Conservation (phyloP, 2,888 invertebrate genomes). For the Acanthosepion esculentum region DNA sequence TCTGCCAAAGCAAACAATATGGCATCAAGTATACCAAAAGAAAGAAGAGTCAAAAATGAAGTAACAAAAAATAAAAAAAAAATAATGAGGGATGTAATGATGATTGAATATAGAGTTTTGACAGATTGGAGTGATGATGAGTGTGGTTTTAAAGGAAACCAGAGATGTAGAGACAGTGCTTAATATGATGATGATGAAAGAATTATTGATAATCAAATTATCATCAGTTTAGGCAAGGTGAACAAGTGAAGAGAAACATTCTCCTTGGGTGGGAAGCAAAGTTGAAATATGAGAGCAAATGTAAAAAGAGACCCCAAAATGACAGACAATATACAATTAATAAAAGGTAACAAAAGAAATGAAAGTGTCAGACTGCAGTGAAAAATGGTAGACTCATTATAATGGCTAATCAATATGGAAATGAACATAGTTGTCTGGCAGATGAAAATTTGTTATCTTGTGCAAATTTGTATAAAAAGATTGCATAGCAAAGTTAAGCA, state of each 20-base stretch:
- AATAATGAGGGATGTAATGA: neutral
- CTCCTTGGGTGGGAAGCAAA: neutral
- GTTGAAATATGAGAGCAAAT: constrained; percentile 3
- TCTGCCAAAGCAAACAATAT: neutral
- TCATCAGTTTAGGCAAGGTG: neutral
- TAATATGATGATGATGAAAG: neutral
- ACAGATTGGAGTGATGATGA: neutral
- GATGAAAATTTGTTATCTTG: neutral
- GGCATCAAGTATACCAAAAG: neutral
- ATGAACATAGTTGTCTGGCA: neutral
- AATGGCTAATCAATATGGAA: neutral
- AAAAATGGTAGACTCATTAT: neutral
- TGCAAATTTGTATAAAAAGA: neutral
- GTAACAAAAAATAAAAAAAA: neutral
- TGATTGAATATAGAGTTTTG: neutral
- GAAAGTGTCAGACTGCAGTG: neutral
- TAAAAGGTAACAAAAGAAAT: neutral
- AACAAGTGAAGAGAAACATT: neutral
- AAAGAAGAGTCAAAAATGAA: neutral
- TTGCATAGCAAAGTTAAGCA: neutral
- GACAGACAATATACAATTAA: neutral
- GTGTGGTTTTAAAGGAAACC: neutral
- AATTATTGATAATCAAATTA: neutral
- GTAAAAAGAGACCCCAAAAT: neutral
- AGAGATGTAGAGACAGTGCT: neutral